Base-by-base conservation (phyloP, 2,113 vertebrate species). In the Ranitomeya imitator region DNA sequence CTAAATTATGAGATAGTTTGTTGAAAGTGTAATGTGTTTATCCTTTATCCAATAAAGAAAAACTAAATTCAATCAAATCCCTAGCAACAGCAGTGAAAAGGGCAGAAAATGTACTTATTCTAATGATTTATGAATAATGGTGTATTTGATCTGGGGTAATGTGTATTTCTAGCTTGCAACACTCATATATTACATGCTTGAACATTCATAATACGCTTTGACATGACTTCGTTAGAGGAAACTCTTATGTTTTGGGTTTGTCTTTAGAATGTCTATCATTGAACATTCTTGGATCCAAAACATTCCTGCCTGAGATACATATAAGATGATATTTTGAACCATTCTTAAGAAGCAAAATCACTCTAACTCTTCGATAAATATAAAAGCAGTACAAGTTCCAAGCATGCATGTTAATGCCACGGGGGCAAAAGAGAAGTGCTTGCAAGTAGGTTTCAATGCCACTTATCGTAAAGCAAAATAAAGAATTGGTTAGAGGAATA, bases 11-110 rank as follows among this genome's bases (percentile, higher is more conserved):
- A 95, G 94, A 96, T 93, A 95, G 94, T 95, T 96, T 95, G 94
- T 95, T 95, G 95, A 95, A 96, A 96, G 93, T 96, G 94, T 95
- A 96, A 96, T 94, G 95, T 95, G 94, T 94, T 96, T 96, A 95
- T 92, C 93, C 91, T 93, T 95, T 94, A 95, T 95, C 93, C 93
- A 96, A 95, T 96, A 95, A 95, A 91, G 91, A 89, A 91, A 90
- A 91, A 90, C 94, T 92, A 96, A 95, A 95, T 94, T 90, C 80
- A 94, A 95, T 96, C 92, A 93, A 90, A 89, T 90, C 90, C 90
- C 93, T 90, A 92, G 92, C 95, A 94, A 93, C 91, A 92, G 91
- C 92, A 92, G 87, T 92, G 90, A 93, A 92, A 94, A 90, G 93
- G 93, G 73, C 92, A 93, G 92, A 91, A 93, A 92, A 93, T 88